These are phyloP conservation scores for Caracal caracal DNA, from an alignment of 2,113 vertebrate genomes.

Conservation along the genomic window DNA sequence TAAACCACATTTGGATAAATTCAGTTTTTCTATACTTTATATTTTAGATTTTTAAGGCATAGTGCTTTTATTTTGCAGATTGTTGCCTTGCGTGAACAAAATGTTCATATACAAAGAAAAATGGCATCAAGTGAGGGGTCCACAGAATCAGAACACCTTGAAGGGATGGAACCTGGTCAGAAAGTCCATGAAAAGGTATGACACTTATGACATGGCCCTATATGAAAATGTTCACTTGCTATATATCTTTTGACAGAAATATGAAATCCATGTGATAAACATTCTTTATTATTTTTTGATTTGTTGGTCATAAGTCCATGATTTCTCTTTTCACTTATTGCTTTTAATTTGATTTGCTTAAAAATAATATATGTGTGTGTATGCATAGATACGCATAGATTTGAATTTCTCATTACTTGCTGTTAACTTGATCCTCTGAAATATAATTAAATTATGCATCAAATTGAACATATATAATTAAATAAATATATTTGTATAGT, in stretches of 20 bases:
- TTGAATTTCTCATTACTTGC: background rate
- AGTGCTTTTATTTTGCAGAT: constrained; percentile 89
- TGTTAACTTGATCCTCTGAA: background rate
- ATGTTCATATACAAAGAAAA: constrained; percentile 98
- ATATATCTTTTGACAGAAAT: background rate
- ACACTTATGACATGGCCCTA: background rate
- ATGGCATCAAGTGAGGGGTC: constrained; percentile 93
- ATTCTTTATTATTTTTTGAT: background rate
- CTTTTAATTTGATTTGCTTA: background rate
- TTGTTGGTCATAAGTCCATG: background rate
- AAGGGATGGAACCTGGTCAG: constrained; percentile 93
- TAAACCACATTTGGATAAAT: background rate
- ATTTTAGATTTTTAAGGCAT: constrained; percentile 53
- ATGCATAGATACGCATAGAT: background rate
- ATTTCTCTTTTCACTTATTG: background rate
- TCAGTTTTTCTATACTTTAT: background rate
- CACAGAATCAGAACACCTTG: constrained; percentile 91
- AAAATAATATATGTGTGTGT: background rate
- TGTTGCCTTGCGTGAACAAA: constrained; percentile 97
- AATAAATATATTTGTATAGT: background rate
- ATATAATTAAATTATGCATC: background rate
- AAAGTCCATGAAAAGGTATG: constrained; percentile 95
- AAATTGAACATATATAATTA: background rate
- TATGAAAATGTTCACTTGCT: background rate
- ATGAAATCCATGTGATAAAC: background rate